A percentile compares a stretch with the other conserved stretches of the same genome.
phyloP scores from a whole-genome alignment of 2,797 vertebrate species.

The Esox masquinongy region DNA sequence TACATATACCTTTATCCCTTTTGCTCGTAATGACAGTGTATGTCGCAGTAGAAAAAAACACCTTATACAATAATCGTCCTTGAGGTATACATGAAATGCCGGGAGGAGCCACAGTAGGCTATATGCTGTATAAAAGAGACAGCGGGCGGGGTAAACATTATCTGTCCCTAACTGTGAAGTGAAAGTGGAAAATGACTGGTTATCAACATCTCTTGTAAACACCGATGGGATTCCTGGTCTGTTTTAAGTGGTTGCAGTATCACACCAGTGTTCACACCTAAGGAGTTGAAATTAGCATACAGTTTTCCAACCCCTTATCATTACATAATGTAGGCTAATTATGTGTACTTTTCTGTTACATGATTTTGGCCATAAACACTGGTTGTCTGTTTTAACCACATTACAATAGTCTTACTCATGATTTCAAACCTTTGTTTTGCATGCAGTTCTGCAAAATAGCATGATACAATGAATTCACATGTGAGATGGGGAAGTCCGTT shows the following conservation, averaged over 20 bases:
- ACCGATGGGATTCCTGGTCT: background rate
- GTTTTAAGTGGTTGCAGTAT: background rate
- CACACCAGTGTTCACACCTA: background rate
- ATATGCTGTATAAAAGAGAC: background rate
- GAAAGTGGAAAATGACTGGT: constrained; percentile 25
- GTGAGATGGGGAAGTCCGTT: no score
- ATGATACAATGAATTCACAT: background rate
- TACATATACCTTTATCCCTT: constrained; percentile 2
- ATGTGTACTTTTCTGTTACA: background rate
- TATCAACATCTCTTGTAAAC: constrained; percentile 25
- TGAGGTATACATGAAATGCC: no score
- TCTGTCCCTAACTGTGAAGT: constrained; percentile 7
- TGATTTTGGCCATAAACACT: background rate
- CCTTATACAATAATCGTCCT: no score
- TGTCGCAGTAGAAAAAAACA: no score
- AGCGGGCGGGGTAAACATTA: constrained; percentile 18
- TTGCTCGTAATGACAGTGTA: no score
- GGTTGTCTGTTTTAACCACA: background rate
- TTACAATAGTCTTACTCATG: background rate
- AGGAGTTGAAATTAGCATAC: background rate
- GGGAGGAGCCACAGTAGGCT: background rate
- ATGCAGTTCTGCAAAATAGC: background rate
- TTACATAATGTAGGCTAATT: background rate
- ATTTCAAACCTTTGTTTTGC: background rate
- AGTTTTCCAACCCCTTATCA: background rate